phyloP scores from a whole-genome alignment of 1,140 invertebrate species.

The Brachionus sp. region DNA sequence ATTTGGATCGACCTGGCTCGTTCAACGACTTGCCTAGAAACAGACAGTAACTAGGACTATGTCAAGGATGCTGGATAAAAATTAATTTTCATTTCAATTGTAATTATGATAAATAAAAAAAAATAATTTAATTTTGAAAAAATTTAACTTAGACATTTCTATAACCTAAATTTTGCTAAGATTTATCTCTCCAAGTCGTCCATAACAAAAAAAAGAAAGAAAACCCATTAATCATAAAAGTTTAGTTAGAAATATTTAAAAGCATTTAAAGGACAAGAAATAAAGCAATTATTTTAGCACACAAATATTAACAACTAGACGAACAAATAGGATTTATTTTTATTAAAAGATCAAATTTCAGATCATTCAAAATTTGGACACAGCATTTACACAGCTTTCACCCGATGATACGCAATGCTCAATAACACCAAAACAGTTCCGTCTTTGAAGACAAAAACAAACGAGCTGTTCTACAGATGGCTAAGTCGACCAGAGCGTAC shows the following conservation, averaged over 20 bases:
- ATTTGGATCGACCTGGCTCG: neutral
- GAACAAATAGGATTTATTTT: neutral
- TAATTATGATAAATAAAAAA: constrained; percentile 21
- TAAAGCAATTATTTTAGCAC: neutral
- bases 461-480: constrained; percentile 43
- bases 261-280: neutral
- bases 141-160: constrained; percentile 16
- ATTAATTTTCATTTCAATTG: neutral
- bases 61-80: neutral
- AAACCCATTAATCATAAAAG: constrained; percentile 27
- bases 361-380: neutral
- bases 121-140: constrained; percentile 12
- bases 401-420: neutral
- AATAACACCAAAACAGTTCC: constrained; percentile 20
- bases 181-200: neutral
- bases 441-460: constrained; percentile 8
- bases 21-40: neutral
- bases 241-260: constrained; percentile 9
- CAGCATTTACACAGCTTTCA: neutral
- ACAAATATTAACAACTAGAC: neutral
- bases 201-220: neutral
- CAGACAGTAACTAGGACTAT: neutral
- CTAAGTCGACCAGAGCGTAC: constrained; percentile 23
- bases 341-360: neutral
- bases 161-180: constrained; percentile 18